These are phyloP conservation scores for Tricholauxania praeusta DNA, from an alignment of 2,888 invertebrate species.

Conservation along the genomic window DNA sequence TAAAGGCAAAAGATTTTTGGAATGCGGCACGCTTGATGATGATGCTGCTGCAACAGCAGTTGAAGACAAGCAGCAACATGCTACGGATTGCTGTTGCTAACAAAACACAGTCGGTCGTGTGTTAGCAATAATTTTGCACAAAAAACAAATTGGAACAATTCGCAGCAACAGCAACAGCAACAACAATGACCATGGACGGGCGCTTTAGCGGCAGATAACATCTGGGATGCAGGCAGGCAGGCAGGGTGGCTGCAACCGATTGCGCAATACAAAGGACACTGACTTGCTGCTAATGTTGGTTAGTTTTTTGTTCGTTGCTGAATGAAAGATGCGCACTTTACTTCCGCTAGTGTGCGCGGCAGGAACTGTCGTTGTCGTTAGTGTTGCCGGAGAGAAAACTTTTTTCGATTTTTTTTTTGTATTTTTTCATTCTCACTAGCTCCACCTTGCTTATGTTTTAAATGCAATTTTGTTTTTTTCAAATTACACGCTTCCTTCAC, in stretches of 20 bases:
- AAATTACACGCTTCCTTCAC: too few relatives aligned
- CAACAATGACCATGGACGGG: constrained; percentile 22
- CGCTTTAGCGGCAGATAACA: constrained; percentile 11
- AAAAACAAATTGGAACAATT: constrained; percentile 63
- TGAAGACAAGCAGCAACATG: constrained; percentile 39
- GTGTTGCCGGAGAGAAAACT: too few relatives aligned
- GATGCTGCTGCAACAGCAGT: constrained; percentile 35
- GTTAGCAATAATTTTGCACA: constrained; percentile 38
- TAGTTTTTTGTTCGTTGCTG: neutral
- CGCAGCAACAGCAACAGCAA: constrained; percentile 39
- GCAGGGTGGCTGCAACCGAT: neutral
- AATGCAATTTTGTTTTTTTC: too few relatives aligned
- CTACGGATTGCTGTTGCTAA: constrained; percentile 23
- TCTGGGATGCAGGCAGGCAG: neutral
- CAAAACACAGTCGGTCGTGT: constrained; percentile 51
- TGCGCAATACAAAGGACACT: constrained; percentile 24
- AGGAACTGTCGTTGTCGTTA: too few relatives aligned
- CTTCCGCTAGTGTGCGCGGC: constrained; percentile 14
- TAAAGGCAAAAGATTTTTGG: too few relatives aligned
- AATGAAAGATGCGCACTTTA: neutral
- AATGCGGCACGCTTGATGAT: too few relatives aligned
- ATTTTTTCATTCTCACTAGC: too few relatives aligned
- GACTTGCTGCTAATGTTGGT: neutral
- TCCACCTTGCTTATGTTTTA: too few relatives aligned
- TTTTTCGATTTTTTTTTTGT: too few relatives aligned